Evolutionary conservation across 2,888 invertebrate species (phyloP).

Genomic region (Elmis aenea): DNA sequence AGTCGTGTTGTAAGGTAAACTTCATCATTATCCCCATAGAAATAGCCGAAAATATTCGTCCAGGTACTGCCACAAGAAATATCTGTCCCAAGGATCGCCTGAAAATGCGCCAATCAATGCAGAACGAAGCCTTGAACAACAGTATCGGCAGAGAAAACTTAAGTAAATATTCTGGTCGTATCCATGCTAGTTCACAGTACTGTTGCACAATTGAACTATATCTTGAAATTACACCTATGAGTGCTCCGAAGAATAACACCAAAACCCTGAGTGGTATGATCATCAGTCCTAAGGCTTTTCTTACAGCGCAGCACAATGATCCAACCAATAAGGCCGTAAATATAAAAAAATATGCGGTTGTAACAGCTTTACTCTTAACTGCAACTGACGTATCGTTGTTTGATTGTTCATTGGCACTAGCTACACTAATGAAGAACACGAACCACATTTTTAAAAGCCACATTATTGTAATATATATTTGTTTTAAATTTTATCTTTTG

Average conservation of each 20-base stretch:
- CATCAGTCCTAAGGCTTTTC: no score
- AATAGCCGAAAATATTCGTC: slow-evolving; percentile 4
- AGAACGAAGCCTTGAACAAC: slow-evolving; percentile 8
- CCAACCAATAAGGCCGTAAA: no score
- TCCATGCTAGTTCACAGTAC: neutral
- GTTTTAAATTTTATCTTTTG: no score
- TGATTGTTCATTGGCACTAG: no score
- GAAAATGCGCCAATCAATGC: slow-evolving; percentile 11
- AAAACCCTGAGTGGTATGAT: no score
- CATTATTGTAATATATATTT: no score
- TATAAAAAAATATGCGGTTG: no score
- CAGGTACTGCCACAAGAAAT: slow-evolving; percentile 6
- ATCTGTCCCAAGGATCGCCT: slow-evolving; percentile 12
- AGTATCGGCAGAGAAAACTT: slow-evolving; percentile 9
- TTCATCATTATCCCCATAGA: slow-evolving; percentile 8
- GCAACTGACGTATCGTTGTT: no score
- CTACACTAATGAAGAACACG: no score
- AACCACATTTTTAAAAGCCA: no score
- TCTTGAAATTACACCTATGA: neutral
- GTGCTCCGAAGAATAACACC: neutral
- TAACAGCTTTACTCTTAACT: no score
- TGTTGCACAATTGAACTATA: neutral
- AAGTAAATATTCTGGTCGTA: neutral
- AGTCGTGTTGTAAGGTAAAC: slow-evolving; percentile 1
- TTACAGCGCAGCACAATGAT: no score